phyloP scores from a whole-genome alignment of 2,797 vertebrate species.

The Coranthus polyacanthus region DNA sequence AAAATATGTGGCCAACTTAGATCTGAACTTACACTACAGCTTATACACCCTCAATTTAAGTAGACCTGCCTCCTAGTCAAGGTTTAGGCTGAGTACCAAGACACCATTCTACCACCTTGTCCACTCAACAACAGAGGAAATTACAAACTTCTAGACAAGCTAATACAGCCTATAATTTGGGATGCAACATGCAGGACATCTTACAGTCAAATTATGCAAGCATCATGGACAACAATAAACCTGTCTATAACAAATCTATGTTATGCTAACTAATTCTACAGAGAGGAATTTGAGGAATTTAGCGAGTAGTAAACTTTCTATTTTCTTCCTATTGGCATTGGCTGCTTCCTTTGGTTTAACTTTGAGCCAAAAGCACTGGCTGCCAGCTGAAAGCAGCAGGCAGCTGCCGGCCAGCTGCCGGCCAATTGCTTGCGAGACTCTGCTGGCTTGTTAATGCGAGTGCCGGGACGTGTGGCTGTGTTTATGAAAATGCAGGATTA shows the following conservation, averaged over 20 bases:
- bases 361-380: conserved; percentile 29
- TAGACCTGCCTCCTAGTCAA: background rate
- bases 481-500: conserved; percentile 38
- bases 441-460: conserved; percentile 34
- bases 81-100: background rate
- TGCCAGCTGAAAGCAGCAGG: conserved; percentile 36
- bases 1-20: no score
- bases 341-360: conserved; percentile 43
- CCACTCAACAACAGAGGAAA: background rate
- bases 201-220: background rate
- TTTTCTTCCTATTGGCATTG: conserved; percentile 37
- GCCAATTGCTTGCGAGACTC: conserved; percentile 37
- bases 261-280: background rate
- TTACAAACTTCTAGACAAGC: background rate
- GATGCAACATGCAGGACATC: background rate
- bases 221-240: background rate
- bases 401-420: conserved; percentile 41
- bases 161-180: background rate
- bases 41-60: background rate
- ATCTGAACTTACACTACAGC: no score
- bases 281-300: background rate
- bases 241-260: background rate
- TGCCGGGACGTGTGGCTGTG: conserved; percentile 9
- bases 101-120: background rate
- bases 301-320: conserved; percentile 7